Evolutionary conservation across 1,140 invertebrate genomes (phyloP).

Genomic region (Euborellia annulipes): DNA sequence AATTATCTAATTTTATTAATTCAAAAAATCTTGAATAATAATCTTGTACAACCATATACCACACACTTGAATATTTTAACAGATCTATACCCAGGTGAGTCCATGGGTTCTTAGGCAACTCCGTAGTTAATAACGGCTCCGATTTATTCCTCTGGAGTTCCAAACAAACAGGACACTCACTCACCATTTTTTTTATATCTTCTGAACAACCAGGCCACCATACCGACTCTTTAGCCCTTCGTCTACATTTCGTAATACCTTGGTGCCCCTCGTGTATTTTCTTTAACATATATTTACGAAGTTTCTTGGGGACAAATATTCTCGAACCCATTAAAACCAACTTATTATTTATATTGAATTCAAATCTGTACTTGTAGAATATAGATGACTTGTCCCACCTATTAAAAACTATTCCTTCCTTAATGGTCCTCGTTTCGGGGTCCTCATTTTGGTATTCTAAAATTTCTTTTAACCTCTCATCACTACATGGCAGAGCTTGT

Average conservation of each 20-base stretch:
- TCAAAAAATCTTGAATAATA: slow-evolving; percentile 16
- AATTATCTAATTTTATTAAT: slow-evolving; percentile 3
- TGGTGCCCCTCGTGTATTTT: slow-evolving; percentile 1
- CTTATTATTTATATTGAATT: neutral
- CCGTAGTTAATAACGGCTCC: slow-evolving; percentile 13
- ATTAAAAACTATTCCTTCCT: neutral
- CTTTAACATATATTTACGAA: neutral
- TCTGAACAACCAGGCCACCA: neutral
- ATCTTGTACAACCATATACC: slow-evolving; percentile 12
- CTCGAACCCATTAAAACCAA: neutral
- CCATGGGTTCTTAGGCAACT: slow-evolving; percentile 12
- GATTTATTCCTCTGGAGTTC: neutral
- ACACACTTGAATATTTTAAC: slow-evolving; percentile 1
- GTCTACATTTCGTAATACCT: neutral
- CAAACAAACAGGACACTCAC: neutral
- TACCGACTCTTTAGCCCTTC: neutral
- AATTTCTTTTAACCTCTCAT: neutral
- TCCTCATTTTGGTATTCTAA: neutral
- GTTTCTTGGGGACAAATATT: neutral
- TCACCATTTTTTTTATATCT: neutral
- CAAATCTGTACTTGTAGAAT: neutral
- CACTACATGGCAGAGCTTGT: neutral
- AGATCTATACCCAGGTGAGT: slow-evolving; percentile 14
- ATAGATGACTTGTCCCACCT: neutral
- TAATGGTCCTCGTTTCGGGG: neutral